Conservation (phyloP, 1,140 invertebrate genomes). For the Mya arenaria region DNA sequence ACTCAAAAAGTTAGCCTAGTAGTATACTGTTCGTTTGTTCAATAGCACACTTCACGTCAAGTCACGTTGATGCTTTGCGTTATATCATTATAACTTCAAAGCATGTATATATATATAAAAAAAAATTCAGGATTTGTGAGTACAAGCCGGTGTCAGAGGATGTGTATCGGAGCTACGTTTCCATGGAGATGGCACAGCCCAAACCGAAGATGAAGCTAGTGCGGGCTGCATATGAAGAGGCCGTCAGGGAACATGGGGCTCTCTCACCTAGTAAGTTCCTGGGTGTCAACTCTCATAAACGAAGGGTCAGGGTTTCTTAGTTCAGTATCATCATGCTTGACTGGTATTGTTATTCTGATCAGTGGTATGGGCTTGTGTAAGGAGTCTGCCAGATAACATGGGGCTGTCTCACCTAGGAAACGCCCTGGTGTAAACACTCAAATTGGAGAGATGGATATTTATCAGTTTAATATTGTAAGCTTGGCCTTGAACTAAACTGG, state of each 20-base stretch:
- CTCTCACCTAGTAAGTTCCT: background rate
- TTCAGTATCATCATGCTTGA: too few relatives aligned
- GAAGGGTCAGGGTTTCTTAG: too few relatives aligned
- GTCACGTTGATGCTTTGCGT: background rate
- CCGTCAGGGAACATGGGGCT: slow-evolving; percentile 35
- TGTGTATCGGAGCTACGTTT: slow-evolving; percentile 29
- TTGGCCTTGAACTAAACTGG: too few relatives aligned
- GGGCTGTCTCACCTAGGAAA: too few relatives aligned
- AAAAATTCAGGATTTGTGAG: slow-evolving; percentile 3
- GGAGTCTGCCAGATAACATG: too few relatives aligned
- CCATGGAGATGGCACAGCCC: slow-evolving; percentile 35
- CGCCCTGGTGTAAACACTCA: too few relatives aligned
- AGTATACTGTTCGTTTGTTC: background rate
- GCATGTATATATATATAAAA: too few relatives aligned
- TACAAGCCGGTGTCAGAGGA: slow-evolving; percentile 38
- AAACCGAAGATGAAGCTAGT: slow-evolving; percentile 38
- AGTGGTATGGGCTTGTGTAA: background rate
- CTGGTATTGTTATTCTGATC: too few relatives aligned
- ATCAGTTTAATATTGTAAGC: too few relatives aligned
- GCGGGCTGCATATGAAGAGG: slow-evolving; percentile 28
- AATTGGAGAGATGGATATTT: too few relatives aligned
- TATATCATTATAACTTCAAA: background rate
- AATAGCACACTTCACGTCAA: background rate
- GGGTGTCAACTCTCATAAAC: too few relatives aligned
- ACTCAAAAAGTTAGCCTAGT: background rate